phyloP scores from a whole-genome alignment of 2,113 vertebrate species.

The Coreoperca whiteheadi region DNA sequence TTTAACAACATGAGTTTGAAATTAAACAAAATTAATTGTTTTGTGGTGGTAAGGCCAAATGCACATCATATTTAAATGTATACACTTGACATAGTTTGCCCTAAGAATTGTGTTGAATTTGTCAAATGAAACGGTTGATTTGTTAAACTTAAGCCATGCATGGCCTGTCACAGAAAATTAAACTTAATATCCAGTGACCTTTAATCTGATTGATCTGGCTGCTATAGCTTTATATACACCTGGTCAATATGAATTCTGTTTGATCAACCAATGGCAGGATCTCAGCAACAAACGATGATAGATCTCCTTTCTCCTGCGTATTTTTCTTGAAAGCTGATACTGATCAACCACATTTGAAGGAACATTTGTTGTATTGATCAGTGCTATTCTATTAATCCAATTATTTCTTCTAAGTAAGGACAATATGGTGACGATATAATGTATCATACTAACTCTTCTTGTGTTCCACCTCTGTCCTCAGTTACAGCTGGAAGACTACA shows the following conservation, averaged over 20 bases:
- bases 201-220: not conserved
- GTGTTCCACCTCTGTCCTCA: constrained; percentile 65
- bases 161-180: no score
- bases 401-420: not conserved
- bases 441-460: not conserved
- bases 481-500: constrained; percentile 92
- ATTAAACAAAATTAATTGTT: no score
- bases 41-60: no score
- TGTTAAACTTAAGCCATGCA: no score
- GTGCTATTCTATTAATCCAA: not conserved
- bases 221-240: not conserved
- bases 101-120: no score
- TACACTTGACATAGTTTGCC: no score
- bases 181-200: not conserved
- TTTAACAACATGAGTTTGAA: no score
- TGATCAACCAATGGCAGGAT: not conserved
- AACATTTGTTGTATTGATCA: not conserved
- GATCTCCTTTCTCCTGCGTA: no score
- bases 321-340: not conserved
- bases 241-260: constrained; percentile 20
- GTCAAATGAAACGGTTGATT: no score
- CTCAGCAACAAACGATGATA: not conserved
- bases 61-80: no score
- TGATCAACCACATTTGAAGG: not conserved
- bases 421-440: not conserved